phyloP scores from a whole-genome alignment of 1,140 invertebrate species.

The Tenebrio molitor region DNA sequence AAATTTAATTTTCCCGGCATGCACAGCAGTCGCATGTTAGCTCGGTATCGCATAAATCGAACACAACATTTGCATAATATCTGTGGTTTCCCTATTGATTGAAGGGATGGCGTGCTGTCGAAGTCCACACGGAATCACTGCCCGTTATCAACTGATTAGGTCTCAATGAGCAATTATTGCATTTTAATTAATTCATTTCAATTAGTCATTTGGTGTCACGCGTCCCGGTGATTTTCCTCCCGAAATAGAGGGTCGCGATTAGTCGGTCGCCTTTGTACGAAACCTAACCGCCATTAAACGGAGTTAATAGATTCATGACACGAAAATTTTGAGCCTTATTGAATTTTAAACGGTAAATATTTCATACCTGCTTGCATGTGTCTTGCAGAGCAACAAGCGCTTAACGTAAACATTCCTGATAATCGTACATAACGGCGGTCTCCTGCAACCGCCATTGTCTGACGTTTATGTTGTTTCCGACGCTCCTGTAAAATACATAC shows the following conservation, averaged over 20 bases:
- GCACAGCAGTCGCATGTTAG: slow-evolving; percentile 50
- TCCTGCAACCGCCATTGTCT: slow-evolving; percentile 39
- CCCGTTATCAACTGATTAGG: slow-evolving; percentile 49
- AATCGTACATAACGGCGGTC: slow-evolving; percentile 43
- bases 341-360: slow-evolving; percentile 36
- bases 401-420: slow-evolving; percentile 41
- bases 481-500: slow-evolving; percentile 29
- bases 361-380: slow-evolving; percentile 37
- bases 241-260: slow-evolving; percentile 19
- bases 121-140: slow-evolving; percentile 42
- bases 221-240: background rate
- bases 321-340: slow-evolving; percentile 30
- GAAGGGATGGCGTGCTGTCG: slow-evolving; percentile 41
- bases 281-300: slow-evolving; percentile 1
- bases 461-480: slow-evolving; percentile 42
- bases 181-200: slow-evolving; percentile 40
- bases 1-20: slow-evolving; percentile 48
- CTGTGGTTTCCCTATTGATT: slow-evolving; percentile 52
- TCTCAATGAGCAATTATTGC: slow-evolving; percentile 33
- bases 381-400: slow-evolving; percentile 30
- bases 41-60: slow-evolving; percentile 51
- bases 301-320: slow-evolving; percentile 25
- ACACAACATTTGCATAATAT: slow-evolving; percentile 55
- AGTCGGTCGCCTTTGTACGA: slow-evolving; percentile 18
- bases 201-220: slow-evolving; percentile 30